Conservation (phyloP, 2,888 invertebrate genomes). For the Hypomecis punctinalis region DNA sequence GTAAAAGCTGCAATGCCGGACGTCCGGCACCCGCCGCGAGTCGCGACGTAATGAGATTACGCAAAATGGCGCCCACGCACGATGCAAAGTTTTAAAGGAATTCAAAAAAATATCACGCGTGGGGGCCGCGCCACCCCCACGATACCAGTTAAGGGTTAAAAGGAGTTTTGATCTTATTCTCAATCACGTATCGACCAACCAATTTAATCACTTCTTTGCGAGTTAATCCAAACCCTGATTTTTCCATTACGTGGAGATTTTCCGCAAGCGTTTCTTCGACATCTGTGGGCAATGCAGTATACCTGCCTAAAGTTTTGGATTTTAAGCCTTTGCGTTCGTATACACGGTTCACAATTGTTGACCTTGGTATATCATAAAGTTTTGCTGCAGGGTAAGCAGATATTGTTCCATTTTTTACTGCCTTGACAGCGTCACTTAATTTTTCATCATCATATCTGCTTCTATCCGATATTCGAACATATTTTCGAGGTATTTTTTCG, state of each 20-base stretch:
- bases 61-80: no score
- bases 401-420: not conserved
- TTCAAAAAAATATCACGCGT: no score
- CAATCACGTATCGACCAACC: not conserved
- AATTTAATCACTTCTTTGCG: not conserved
- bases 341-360: not conserved
- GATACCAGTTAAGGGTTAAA: no score
- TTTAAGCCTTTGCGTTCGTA: not conserved
- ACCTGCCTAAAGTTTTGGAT: not conserved
- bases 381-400: not conserved
- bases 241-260: slow-evolving; percentile 2
- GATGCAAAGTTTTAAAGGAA: no score
- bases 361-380: not conserved
- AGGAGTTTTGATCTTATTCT: not conserved
- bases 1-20: no score
- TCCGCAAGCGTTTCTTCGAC: not conserved
- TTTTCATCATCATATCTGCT: no score
- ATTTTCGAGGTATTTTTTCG: no score
- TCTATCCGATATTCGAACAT: no score
- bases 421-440: not conserved
- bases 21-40: no score
- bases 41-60: no score
- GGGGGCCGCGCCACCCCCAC: no score
- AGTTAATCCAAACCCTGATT: not conserved
- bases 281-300: not conserved